Evolutionary conservation across 1,140 invertebrate species (phyloP).

Genomic region (Episyrphus balteatus): DNA sequence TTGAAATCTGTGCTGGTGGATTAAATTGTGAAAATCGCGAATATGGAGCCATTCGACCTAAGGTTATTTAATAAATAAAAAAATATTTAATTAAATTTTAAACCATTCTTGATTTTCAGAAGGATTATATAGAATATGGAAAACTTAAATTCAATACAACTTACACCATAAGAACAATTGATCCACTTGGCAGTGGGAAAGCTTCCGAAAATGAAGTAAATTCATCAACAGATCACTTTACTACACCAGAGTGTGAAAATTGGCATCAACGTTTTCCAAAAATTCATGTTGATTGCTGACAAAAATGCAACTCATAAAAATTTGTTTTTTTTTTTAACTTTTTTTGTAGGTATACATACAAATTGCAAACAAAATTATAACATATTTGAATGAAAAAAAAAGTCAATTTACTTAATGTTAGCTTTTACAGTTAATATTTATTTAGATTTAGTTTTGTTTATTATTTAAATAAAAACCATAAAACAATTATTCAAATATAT

Average conservation of each 20-base stretch:
- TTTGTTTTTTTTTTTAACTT: too few species aligned
- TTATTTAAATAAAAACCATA: too few species aligned
- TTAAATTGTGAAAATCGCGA: constrained; percentile 30
- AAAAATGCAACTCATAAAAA: not conserved
- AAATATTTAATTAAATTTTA: not conserved
- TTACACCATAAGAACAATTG: constrained; percentile 19
- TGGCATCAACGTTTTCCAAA: constrained; percentile 28
- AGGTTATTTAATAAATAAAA: constrained; percentile 20
- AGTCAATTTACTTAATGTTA: too few species aligned
- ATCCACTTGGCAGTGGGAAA: constrained; percentile 8
- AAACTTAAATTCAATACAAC: constrained; percentile 32
- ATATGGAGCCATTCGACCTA: constrained; percentile 29
- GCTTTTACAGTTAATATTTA: too few species aligned
- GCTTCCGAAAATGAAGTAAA: constrained; percentile 12
- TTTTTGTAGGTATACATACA: too few species aligned
- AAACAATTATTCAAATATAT: too few species aligned
- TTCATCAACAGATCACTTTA: constrained; percentile 9
- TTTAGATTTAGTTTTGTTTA: too few species aligned
- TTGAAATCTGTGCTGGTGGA: not conserved
- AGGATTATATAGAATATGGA: constrained; percentile 28
- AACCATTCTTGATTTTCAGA: constrained; percentile 17
- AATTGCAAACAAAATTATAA: too few species aligned
- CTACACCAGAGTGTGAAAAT: constrained; percentile 30
- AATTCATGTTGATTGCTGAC: constrained; percentile 25
- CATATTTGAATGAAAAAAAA: too few species aligned